phyloP scores from a whole-genome alignment of 2,888 invertebrate species.

The Tenthredo notha region DNA sequence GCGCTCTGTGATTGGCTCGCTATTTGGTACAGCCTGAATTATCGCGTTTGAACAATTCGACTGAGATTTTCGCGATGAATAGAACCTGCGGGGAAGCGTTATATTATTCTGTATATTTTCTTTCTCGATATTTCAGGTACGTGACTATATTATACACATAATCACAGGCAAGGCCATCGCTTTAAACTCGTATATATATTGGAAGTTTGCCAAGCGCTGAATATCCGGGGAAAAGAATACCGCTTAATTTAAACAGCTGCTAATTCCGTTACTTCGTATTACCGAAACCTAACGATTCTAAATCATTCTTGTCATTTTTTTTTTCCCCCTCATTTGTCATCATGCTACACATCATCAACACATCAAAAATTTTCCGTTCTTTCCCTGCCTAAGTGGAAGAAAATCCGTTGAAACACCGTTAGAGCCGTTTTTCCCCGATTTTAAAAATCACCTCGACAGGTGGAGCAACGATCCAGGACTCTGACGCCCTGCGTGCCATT shows the following conservation, averaged over 20 bases:
- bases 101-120: background rate
- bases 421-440: background rate
- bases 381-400: background rate
- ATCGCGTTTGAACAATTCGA: background rate
- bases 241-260: constrained; percentile 8
- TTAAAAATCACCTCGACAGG: constrained; percentile 87
- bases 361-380: background rate
- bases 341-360: background rate
- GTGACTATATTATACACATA: background rate
- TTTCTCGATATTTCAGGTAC: background rate
- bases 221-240: constrained; percentile 5
- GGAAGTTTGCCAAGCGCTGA: background rate
- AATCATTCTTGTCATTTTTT: background rate
- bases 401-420: background rate
- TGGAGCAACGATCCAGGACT: constrained; percentile 94
- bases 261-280: background rate
- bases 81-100: background rate
- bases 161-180: background rate
- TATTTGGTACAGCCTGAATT: background rate
- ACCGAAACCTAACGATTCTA: background rate
- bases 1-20: background rate
- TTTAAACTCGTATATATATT: background rate
- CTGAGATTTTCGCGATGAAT: background rate
- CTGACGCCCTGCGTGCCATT: constrained; percentile 91
- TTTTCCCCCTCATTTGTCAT: background rate